Conservation (phyloP, 2,113 vertebrate species). For the Alces alces region DNA sequence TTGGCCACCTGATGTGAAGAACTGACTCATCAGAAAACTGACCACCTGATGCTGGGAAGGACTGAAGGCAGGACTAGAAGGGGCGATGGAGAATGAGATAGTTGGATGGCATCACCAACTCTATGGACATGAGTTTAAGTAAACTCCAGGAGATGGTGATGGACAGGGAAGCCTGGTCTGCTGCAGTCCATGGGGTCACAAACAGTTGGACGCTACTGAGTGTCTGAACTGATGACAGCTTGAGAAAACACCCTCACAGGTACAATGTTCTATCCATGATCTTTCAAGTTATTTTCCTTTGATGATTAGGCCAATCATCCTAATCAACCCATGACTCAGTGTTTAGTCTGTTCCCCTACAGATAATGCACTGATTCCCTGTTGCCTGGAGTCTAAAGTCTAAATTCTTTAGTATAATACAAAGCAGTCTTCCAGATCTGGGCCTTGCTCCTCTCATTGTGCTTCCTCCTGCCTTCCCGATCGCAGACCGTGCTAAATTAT, state of each 20-base stretch:
- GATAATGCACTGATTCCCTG: neutral
- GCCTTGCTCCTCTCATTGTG: neutral
- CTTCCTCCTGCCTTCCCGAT: neutral
- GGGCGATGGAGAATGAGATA: neutral
- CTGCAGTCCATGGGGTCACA: neutral
- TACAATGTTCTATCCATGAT: neutral
- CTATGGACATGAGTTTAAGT: neutral
- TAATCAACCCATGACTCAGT: neutral
- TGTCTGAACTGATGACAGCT: neutral
- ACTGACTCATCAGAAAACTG: neutral
- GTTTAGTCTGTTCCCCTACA: neutral
- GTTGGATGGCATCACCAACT: neutral
- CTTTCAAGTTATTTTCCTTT: neutral
- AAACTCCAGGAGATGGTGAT: neutral
- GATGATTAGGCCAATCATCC: neutral
- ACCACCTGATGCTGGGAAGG: neutral
- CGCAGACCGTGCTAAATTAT: neutral
- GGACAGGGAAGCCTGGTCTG: neutral
- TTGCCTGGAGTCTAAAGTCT: neutral
- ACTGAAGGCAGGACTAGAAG: neutral
- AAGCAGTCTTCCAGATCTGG: neutral
- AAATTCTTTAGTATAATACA: neutral
- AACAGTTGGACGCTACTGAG: neutral
- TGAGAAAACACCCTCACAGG: neutral
- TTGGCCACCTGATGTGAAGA: neutral